Evolutionary conservation across 2,113 vertebrate genomes (phyloP).

Genomic region (Recurvirostra avosetta): DNA sequence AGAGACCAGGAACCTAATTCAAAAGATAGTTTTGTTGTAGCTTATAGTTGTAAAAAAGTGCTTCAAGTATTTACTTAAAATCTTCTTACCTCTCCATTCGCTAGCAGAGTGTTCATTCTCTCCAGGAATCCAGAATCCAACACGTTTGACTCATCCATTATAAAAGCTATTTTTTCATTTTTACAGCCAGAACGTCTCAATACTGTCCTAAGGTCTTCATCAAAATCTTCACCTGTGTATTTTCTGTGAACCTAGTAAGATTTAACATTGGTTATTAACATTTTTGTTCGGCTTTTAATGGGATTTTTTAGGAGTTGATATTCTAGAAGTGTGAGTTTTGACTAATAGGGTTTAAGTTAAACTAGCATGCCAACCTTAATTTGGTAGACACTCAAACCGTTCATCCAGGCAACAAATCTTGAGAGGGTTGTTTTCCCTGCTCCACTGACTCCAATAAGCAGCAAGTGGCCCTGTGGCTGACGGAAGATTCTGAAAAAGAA

Average conservation of each 20-base stretch:
- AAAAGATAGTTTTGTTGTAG: background rate
- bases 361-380: constrained; percentile 85
- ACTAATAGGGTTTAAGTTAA: background rate
- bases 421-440: constrained; percentile 97
- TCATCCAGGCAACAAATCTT: constrained; percentile 99
- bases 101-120: constrained; percentile 97
- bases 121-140: constrained; percentile 97
- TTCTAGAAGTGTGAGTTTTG: background rate
- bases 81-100: constrained; percentile 91
- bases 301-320: background rate
- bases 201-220: constrained; percentile 95
- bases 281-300: background rate
- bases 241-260: constrained; percentile 90
- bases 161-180: constrained; percentile 98
- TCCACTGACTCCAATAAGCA: constrained; percentile 96
- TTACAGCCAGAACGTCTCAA: constrained; percentile 95
- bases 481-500: constrained; percentile 88
- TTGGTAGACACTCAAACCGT: constrained; percentile 96
- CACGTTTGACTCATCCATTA: constrained; percentile 99
- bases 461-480: constrained; percentile 95
- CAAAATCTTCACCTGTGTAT: constrained; percentile 98
- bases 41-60: background rate
- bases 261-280: background rate
- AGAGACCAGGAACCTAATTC: constrained; percentile 92
- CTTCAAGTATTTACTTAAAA: background rate